A percentile compares a stretch with the other conserved stretches of the same genome.
Conservation (phyloP, 1,140 invertebrate species). For the Hylyphantes graminicola region DNA sequence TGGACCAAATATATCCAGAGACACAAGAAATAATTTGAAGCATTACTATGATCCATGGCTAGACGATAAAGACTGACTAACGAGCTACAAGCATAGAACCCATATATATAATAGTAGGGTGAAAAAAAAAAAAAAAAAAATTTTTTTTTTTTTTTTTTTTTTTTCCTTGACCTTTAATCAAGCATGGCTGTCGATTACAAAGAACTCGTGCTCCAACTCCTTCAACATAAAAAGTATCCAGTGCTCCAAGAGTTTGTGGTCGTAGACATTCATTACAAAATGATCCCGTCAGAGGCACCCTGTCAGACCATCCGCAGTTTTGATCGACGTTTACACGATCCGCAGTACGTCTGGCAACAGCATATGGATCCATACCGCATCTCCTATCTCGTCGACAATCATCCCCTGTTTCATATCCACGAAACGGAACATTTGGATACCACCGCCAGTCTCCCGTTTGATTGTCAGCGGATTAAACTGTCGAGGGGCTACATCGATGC, state of each 20-base stretch:
- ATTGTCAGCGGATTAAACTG: constrained; percentile 6
- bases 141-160: no score
- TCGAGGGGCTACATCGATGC: neutral
- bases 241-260: neutral
- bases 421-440: neutral
- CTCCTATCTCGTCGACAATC: neutral
- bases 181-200: neutral
- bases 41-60: no score
- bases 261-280: constrained; percentile 14
- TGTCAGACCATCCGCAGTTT: neutral
- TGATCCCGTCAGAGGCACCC: neutral
- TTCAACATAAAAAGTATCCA: neutral
- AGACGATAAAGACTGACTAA: no score
- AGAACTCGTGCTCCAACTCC: neutral
- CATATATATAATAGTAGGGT: no score
- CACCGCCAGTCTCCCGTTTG: neutral
- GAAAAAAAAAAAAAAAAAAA: no score
- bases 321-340: neutral
- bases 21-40: no score
- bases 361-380: neutral
- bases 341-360: neutral
- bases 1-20: no score
- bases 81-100: no score
- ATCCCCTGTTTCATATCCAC: neutral
- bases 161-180: neutral